These are phyloP conservation scores for Drymonia ruficornis DNA, from an alignment of 2,888 invertebrate genomes.

Conservation along the genomic window DNA sequence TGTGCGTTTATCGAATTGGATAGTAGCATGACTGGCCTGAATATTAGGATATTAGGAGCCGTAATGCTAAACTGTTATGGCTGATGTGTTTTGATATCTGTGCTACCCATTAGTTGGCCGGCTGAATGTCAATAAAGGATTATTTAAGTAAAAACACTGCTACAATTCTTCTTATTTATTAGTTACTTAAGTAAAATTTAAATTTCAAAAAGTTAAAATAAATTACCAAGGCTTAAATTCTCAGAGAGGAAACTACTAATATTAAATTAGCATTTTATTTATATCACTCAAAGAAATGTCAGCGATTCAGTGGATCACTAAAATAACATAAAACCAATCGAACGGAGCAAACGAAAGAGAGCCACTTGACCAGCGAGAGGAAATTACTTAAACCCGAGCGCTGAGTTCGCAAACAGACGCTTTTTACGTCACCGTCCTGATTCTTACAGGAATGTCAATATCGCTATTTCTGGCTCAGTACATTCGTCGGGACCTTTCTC, in stretches of 20 bases:
- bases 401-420: conserved; percentile 53
- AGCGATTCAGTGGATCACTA: conserved; percentile 38
- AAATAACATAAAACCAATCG: conserved; percentile 41
- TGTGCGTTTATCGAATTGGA: conserved; percentile 18
- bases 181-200: too few relatives aligned
- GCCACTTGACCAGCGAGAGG: conserved; percentile 55
- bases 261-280: neutral
- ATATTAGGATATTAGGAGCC: neutral
- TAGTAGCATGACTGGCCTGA: neutral
- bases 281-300: conserved; percentile 14
- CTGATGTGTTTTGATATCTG: neutral
- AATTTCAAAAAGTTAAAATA: too few relatives aligned
- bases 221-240: too few relatives aligned
- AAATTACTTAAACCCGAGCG: conserved; percentile 62
- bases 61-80: neutral
- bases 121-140: too few relatives aligned
- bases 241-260: neutral
- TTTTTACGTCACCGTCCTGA: conserved; percentile 44
- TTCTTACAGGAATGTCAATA: conserved; percentile 47
- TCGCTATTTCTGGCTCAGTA: conserved; percentile 27
- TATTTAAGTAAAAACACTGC: too few relatives aligned
- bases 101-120: too few relatives aligned
- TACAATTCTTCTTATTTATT: too few relatives aligned
- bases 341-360: conserved; percentile 49
- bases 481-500: conserved; percentile 13